A percentile compares a stretch with the other conserved stretches of the same genome.
phyloP scores from a whole-genome alignment of 2,113 vertebrate species.

The Alethe castanea region DNA sequence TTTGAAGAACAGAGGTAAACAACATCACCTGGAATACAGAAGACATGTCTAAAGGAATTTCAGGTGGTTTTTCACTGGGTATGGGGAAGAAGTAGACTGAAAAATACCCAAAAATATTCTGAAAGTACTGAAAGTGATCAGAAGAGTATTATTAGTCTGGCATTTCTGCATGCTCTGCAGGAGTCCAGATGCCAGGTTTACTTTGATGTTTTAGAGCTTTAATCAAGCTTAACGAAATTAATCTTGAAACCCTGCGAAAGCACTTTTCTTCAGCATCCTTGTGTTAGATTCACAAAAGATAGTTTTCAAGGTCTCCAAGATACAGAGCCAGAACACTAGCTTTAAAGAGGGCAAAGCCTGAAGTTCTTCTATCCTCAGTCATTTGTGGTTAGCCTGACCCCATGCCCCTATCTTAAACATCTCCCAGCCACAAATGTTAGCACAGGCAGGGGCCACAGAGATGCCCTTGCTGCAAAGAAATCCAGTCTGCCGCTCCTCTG shows the following conservation, averaged over 20 bases:
- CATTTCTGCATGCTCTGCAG: background rate
- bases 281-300: background rate
- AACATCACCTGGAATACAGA: background rate
- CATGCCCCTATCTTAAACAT: background rate
- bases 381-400: background rate
- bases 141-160: background rate
- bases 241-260: background rate
- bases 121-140: background rate
- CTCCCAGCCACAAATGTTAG: background rate
- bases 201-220: background rate
- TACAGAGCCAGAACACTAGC: background rate
- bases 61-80: background rate
- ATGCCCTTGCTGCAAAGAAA: background rate
- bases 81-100: background rate
- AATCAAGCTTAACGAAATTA: background rate
- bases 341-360: background rate
- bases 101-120: background rate
- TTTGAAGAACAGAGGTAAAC: background rate
- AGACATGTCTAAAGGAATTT: background rate
- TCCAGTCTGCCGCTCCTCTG: background rate
- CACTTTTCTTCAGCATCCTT: background rate
- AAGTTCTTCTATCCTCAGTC: background rate
- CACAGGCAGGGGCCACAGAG: background rate
- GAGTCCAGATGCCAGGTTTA: background rate
- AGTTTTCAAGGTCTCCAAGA: background rate